phyloP scores from a whole-genome alignment of 2,888 invertebrate species.

The Atherix ibis region DNA sequence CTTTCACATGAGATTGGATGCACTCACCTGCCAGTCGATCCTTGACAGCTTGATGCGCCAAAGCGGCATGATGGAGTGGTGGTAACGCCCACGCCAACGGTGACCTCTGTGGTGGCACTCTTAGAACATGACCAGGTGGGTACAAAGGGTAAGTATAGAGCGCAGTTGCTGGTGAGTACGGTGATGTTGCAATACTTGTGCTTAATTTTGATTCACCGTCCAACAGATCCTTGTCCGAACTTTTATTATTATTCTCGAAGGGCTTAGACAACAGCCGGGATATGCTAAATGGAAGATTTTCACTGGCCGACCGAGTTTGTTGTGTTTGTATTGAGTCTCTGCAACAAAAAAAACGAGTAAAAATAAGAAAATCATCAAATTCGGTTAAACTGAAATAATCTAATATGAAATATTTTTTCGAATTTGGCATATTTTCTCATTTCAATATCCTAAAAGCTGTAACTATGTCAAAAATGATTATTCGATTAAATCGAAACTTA shows the following conservation, averaged over 20 bases:
- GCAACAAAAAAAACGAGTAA: conserved; percentile 21
- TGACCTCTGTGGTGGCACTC: conserved; percentile 59
- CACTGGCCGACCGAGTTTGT: conserved; percentile 35
- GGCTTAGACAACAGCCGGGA: conserved; percentile 64
- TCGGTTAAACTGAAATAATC: not conserved
- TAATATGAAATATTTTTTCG: not conserved
- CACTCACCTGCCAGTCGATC: conserved; percentile 68
- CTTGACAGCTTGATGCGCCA: conserved; percentile 68
- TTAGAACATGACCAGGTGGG: conserved; percentile 54
- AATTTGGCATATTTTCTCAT: no score
- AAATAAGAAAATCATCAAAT: not conserved
- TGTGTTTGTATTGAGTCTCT: conserved; percentile 34
- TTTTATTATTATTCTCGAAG: conserved; percentile 40
- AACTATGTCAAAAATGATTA: no score
- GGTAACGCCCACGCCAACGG: conserved; percentile 35
- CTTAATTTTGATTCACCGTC: conserved; percentile 30
- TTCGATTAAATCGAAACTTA: no score
- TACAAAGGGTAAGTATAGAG: conserved; percentile 32
- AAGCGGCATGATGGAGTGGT: conserved; percentile 43
- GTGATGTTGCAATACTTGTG: conserved; percentile 29
- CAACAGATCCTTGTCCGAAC: conserved; percentile 27
- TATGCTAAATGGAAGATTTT: conserved; percentile 60
- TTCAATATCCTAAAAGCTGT: no score
- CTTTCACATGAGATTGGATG: no score
- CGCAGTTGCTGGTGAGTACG: conserved; percentile 27